Percentiles rank a stretch among this genome's conserved stretches.
Evolutionary conservation across 2,888 invertebrate species (phyloP).

Genomic region (Lasioglossum marginatum): DNA sequence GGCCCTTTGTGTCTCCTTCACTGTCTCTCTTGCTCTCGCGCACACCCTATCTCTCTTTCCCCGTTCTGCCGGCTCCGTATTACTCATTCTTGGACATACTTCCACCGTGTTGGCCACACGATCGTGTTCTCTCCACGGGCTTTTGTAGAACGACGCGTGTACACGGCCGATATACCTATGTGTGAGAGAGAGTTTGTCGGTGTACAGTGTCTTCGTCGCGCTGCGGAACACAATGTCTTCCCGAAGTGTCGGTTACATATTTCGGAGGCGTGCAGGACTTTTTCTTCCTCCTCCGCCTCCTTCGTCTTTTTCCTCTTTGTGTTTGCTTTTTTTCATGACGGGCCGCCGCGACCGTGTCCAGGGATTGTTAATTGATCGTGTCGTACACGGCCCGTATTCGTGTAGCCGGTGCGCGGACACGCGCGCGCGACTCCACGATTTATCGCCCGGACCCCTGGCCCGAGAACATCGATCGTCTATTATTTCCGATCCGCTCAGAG

Average conservation of each 20-base stretch:
- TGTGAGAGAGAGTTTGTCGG: background rate
- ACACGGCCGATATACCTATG: background rate
- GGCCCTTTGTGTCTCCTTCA: constrained; percentile 46
- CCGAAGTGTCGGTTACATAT: constrained; percentile 52
- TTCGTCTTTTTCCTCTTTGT: background rate
- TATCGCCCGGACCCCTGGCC: background rate
- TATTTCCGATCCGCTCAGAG: background rate
- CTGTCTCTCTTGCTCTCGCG: constrained; percentile 15
- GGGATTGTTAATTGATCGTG: constrained; percentile 47
- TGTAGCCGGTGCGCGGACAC: constrained; percentile 14
- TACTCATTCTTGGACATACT: constrained; percentile 58
- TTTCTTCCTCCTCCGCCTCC: background rate
- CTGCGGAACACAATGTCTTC: constrained; percentile 24
- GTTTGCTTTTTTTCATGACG: background rate
- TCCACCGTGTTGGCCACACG: constrained; percentile 33
- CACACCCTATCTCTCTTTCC: background rate
- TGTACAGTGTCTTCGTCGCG: constrained; percentile 1
- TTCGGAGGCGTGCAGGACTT: constrained; percentile 39
- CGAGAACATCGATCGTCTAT: background rate
- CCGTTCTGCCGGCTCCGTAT: constrained; percentile 35
- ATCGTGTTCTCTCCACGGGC: constrained; percentile 23
- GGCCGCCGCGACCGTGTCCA: background rate
- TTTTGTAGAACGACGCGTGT: constrained; percentile 32
- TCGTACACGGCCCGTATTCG: constrained; percentile 43
- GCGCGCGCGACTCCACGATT: constrained; percentile 20